phyloP scores from a whole-genome alignment of 2,113 vertebrate genomes.

The Thomomys bottae region DNA sequence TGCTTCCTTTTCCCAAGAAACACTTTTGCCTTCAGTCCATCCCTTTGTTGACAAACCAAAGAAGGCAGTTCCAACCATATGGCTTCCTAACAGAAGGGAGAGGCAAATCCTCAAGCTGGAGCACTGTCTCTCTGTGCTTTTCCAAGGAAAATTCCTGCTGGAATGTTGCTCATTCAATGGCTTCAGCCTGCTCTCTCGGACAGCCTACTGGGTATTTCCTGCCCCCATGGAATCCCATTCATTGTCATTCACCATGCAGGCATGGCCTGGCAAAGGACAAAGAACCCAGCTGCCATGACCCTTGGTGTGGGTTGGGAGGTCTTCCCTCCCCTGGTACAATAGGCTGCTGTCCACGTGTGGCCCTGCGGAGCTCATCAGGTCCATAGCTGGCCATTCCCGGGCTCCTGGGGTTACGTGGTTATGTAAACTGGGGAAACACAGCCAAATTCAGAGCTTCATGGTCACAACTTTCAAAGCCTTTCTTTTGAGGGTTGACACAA shows the following conservation, averaged over 20 bases:
- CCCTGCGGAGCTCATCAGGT: background rate
- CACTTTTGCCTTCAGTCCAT: background rate
- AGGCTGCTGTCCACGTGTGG: background rate
- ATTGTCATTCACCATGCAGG: background rate
- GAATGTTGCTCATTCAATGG: background rate
- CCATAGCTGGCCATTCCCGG: background rate
- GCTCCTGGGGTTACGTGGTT: conserved; percentile 60
- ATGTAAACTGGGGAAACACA: conserved; percentile 52
- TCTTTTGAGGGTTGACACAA: conserved; percentile 76
- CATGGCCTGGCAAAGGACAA: conserved; percentile 68
- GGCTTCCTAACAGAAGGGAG: background rate
- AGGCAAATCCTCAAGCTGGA: background rate
- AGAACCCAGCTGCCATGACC: background rate
- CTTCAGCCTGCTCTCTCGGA: background rate
- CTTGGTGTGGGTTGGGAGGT: conserved; percentile 48
- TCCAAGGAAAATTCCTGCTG: background rate
- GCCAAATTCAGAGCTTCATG: conserved; percentile 70
- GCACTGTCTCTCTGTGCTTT: background rate
- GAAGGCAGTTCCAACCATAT: background rate
- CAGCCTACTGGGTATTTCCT: background rate
- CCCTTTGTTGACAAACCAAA: background rate
- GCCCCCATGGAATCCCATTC: background rate
- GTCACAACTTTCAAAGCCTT: conserved; percentile 78
- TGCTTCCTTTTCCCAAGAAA: background rate
- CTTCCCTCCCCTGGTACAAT: conserved; percentile 50